Evolutionary conservation across 2,113 vertebrate species (phyloP).

Genomic region (Pongo pygmaeus): DNA sequence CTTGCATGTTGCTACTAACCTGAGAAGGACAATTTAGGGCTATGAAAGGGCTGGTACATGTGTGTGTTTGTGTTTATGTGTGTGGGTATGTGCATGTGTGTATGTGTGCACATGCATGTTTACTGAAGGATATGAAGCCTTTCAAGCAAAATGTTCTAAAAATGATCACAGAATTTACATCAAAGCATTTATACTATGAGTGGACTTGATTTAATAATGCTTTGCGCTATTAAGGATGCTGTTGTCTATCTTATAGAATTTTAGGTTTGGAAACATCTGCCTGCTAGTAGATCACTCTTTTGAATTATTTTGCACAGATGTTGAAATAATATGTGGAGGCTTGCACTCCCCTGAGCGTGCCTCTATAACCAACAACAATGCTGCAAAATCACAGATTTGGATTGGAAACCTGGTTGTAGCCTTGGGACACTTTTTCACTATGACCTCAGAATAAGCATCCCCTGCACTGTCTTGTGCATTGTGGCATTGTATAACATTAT

Average conservation of each 20-base stretch:
- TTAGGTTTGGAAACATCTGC: conserved; percentile 5
- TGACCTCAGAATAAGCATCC: not conserved
- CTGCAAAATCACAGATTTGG: not conserved
- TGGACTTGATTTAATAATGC: not conserved
- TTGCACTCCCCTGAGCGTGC: not conserved
- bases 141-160: not conserved
- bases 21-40: not conserved
- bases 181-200: not conserved
- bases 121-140: not conserved
- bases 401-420: not conserved
- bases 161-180: not conserved
- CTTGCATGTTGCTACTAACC: not conserved
- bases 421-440: not conserved
- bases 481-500: not conserved
- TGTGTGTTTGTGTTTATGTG: not conserved
- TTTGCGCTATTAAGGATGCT: not conserved
- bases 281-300: not conserved
- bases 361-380: rapidly evolving
- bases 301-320: not conserved
- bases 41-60: not conserved
- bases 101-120: not conserved
- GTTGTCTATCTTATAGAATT: not conserved
- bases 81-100: too few relatives aligned
- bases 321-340: not conserved
- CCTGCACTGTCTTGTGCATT: not conserved